Evolutionary conservation across 1,140 invertebrate species (phyloP).

Genomic region (Cotesia vestalis): DNA sequence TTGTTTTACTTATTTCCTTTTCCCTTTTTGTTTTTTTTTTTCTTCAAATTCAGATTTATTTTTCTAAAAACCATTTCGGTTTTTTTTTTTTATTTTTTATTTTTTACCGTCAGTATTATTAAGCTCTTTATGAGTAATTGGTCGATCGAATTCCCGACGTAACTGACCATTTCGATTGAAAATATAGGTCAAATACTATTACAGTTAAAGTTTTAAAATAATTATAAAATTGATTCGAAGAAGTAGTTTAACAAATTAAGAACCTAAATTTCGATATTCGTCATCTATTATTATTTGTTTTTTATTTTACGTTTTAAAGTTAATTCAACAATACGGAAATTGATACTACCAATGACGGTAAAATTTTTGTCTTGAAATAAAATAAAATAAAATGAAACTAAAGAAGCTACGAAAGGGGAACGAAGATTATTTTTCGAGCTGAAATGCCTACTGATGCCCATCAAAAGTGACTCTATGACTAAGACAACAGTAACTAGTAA

Average conservation of each 20-base stretch:
- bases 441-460: constrained; percentile 19
- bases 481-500: constrained; percentile 41
- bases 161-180: too few relatives aligned
- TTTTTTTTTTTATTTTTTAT: constrained; percentile 7
- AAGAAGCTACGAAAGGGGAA: not conserved
- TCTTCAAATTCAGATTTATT: too few relatives aligned
- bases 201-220: too few relatives aligned
- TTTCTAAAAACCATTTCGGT: not conserved
- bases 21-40: constrained; percentile 17
- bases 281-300: constrained; percentile 15
- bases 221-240: constrained; percentile 25
- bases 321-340: constrained; percentile 32
- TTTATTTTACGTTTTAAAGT: not conserved
- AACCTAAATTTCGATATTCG: constrained; percentile 20
- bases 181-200: too few relatives aligned
- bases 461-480: constrained; percentile 39
- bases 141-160: too few relatives aligned
- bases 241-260: constrained; percentile 29
- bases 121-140: too few relatives aligned
- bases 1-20: not conserved
- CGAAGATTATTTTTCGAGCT: constrained; percentile 16
- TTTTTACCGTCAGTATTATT: too few relatives aligned
- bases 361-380: constrained; percentile 17
- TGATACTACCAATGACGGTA: constrained; percentile 26
- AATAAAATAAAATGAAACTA: not conserved